Evolutionary conservation across 1,140 invertebrate genomes (phyloP).

Genomic region (Bombyx mori): ASM3026992v2 NC_085111.1:6712001-6712500

Average conservation of each 20-base stretch:
- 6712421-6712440: no score
- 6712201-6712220: slow-evolving; percentile 37
- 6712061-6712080: not conserved
- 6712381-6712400: no score
- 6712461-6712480: no score
- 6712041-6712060: not conserved
- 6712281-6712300: slow-evolving; percentile 27
- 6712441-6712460: no score
- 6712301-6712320: slow-evolving; percentile 21
- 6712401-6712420: no score
- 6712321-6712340: slow-evolving; percentile 8
- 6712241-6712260: slow-evolving; percentile 28
- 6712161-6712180: slow-evolving; percentile 32
- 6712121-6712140: slow-evolving; percentile 16
- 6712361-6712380: no score
- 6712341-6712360: slow-evolving; percentile 2
- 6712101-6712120: slow-evolving; percentile 12
- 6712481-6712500: no score
- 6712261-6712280: slow-evolving; percentile 25
- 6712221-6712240: slow-evolving; percentile 30
- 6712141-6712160: slow-evolving; percentile 30
- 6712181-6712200: slow-evolving; percentile 43
- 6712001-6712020: not conserved
- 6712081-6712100: not conserved
- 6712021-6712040: no score